Percentiles rank a stretch among this genome's conserved stretches.
These are phyloP conservation scores for Alligator mississippiensis DNA, from an alignment of 2,113 vertebrate species.

Conservation along the genomic window DNA sequence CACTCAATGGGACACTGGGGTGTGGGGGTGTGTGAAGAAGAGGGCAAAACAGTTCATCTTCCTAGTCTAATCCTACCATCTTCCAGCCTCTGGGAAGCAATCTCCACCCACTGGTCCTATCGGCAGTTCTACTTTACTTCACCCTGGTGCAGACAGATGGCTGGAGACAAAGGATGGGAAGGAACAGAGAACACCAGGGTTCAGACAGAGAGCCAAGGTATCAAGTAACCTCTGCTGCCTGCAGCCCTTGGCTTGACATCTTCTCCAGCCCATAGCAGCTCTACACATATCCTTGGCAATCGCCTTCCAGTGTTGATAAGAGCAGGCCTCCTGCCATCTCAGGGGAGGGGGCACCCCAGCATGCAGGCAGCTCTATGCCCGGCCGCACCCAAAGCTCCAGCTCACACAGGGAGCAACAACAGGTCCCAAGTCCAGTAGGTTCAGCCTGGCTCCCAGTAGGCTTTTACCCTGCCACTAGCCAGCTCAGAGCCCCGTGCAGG, in stretches of 20 bases:
- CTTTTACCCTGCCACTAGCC: too few relatives aligned
- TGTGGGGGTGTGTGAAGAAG: not conserved
- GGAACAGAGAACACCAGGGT: not conserved
- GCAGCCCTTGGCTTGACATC: too few relatives aligned
- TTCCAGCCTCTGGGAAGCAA: too few relatives aligned
- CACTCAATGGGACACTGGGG: not conserved
- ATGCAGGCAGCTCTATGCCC: too few relatives aligned
- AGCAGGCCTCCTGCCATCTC: not conserved
- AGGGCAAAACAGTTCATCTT: not conserved
- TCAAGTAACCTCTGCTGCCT: too few relatives aligned
- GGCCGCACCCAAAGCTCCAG: too few relatives aligned
- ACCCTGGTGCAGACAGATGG: not conserved
- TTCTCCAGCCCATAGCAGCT: too few relatives aligned
- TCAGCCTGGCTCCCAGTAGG: not conserved
- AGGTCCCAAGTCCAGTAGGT: not conserved
- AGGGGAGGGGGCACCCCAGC: not conserved
- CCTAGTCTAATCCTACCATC: too few relatives aligned
- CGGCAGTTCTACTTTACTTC: not conserved
- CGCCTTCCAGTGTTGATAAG: not conserved
- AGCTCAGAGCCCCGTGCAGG: not conserved
- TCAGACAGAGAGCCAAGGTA: not conserved
- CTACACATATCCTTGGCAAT: too few relatives aligned
- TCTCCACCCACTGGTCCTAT: too few relatives aligned
- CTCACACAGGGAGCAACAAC: too few relatives aligned
- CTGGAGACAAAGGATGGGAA: constrained; percentile 11